Conservation (phyloP, 2,888 invertebrate genomes). For the Idaea straminata region DNA sequence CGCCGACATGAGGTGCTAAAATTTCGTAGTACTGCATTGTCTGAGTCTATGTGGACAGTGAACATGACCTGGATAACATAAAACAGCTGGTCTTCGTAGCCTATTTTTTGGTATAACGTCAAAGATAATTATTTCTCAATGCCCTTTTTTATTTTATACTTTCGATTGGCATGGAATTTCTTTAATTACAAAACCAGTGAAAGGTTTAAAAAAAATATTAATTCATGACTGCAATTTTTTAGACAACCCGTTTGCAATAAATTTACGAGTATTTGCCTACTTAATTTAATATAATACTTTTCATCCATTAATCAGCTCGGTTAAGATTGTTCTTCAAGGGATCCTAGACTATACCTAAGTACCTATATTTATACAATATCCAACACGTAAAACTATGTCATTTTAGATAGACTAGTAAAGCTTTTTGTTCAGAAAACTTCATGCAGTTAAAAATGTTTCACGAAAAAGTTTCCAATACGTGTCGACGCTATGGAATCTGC, state of each 20-base stretch:
- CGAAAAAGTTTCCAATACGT: conserved; percentile 3
- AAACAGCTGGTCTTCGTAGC: not conserved
- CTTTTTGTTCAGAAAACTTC: conserved; percentile 1
- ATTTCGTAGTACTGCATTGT: not conserved
- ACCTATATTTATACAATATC: not conserved
- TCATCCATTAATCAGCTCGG: too few species aligned
- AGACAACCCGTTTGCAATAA: too few species aligned
- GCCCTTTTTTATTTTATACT: not conserved
- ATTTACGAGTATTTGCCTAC: too few species aligned
- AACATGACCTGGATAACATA: conserved; percentile 1
- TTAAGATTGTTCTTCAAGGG: too few species aligned
- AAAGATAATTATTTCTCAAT: not conserved
- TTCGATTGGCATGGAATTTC: too few species aligned
- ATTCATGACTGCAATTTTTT: too few species aligned
- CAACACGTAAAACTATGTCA: not conserved
- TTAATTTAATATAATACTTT: too few species aligned
- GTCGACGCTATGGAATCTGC: not conserved
- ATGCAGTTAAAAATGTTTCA: not conserved
- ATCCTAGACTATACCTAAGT: too few species aligned
- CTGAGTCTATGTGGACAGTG: not conserved
- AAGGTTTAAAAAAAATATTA: too few species aligned
- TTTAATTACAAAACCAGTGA: too few species aligned
- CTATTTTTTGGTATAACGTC: not conserved
- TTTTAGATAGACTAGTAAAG: not conserved
- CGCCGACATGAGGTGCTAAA: not conserved